phyloP scores from a whole-genome alignment of 2,113 vertebrate genomes.

The Tapirus terrestris region DNA sequence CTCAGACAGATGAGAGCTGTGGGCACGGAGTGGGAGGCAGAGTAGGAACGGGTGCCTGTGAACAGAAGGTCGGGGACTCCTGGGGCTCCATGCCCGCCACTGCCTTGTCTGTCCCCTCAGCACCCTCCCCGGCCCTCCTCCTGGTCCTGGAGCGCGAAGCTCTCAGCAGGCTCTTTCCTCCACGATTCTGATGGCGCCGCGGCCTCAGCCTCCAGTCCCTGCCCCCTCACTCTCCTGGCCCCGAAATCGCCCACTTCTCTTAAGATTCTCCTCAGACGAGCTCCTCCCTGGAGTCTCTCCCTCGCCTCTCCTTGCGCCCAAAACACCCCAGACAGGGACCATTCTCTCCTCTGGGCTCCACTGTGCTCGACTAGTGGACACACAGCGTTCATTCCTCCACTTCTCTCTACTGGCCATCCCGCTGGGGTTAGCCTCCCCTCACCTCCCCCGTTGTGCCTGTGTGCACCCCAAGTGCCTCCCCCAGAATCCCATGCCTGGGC shows the following conservation, averaged over 20 bases:
- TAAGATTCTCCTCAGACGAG: background rate
- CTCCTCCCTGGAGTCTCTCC: background rate
- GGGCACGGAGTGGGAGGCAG: too few relatives aligned
- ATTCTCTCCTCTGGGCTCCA: background rate
- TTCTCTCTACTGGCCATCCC: background rate
- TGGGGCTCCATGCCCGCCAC: background rate
- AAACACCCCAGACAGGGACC: background rate
- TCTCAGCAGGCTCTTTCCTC: background rate
- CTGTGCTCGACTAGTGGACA: background rate
- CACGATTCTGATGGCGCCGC: background rate
- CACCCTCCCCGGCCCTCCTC: background rate
- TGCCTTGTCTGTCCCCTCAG: background rate
- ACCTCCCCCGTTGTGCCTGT: background rate
- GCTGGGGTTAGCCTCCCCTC: too few relatives aligned
- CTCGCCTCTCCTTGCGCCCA: background rate
- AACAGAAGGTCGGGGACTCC: background rate
- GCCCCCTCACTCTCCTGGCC: too few relatives aligned
- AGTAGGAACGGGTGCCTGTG: fast-evolving
- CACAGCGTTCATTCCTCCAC: background rate
- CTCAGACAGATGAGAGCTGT: background rate
- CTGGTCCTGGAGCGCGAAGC: background rate
- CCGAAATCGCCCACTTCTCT: background rate
- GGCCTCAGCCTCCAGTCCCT: background rate
- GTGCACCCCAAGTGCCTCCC: background rate
- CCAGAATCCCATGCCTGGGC: background rate